Conservation (phyloP, 2,888 invertebrate genomes). For the Drosophila pullipes region DNA sequence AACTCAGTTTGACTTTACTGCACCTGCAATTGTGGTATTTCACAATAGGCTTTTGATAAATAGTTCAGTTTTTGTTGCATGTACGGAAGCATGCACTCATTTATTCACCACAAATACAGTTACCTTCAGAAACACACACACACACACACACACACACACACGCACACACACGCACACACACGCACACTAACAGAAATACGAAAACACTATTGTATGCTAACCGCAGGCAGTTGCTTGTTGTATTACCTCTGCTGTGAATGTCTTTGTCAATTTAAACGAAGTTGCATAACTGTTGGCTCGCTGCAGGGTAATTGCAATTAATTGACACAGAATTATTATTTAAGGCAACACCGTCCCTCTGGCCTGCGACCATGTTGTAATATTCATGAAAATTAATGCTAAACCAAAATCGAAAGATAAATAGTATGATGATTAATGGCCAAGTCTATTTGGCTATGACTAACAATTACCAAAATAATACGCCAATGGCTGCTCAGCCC, state of each 20-base stretch:
- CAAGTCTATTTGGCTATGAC: neutral
- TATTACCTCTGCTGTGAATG: constrained; percentile 18
- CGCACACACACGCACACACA: neutral
- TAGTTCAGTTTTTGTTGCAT: constrained; percentile 33
- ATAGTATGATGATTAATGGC: constrained; percentile 42
- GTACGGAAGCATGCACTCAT: constrained; percentile 21
- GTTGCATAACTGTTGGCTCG: constrained; percentile 46
- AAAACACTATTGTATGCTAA: constrained; percentile 1
- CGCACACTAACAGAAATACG: neutral
- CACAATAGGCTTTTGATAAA: constrained; percentile 51
- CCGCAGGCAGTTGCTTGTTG: constrained; percentile 25
- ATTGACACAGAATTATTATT: constrained; percentile 64
- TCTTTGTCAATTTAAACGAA: constrained; percentile 46
- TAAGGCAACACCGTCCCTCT: constrained; percentile 7
- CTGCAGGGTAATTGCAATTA: constrained; percentile 67
- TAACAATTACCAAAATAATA: neutral
- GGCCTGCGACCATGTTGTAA: constrained; percentile 16
- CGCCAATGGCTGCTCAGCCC: neutral
- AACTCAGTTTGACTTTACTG: constrained; percentile 14
- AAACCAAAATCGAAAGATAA: constrained; percentile 26
- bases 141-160: neutral
- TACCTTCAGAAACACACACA: constrained; percentile 10
- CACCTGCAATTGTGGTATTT: constrained; percentile 33
- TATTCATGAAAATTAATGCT: constrained; percentile 43
- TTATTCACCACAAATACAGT: constrained; percentile 16